phyloP scores from a whole-genome alignment of 2,797 vertebrate species.

The Sebastes iracundus region DNA sequence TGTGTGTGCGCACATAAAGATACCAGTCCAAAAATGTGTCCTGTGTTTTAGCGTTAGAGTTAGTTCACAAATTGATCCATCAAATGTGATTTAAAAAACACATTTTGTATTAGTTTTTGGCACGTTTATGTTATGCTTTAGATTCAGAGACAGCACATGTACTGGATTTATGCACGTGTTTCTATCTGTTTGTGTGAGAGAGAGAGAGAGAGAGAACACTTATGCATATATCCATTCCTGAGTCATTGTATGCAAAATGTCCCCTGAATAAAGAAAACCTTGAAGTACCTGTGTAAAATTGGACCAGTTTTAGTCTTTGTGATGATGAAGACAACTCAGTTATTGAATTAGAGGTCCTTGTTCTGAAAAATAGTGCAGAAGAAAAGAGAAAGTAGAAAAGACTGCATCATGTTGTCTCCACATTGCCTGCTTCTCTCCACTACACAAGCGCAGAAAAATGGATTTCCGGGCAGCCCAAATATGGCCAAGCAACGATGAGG shows the following conservation, averaged over 20 bases:
- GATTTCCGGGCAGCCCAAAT: constrained; percentile 83
- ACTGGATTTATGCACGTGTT: neutral
- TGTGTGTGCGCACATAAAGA: neutral
- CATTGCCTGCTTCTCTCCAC: constrained; percentile 50
- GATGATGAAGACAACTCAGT: constrained; percentile 16
- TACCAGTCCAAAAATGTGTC: neutral
- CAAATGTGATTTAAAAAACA: neutral
- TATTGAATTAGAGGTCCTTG: constrained; percentile 26
- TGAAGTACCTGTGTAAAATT: neutral
- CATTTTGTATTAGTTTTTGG: neutral
- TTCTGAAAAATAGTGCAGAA: constrained; percentile 24
- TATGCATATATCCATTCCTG: neutral
- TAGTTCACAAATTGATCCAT: neutral
- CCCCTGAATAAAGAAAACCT: neutral
- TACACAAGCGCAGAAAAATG: constrained; percentile 55
- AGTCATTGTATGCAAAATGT: constrained; percentile 7
- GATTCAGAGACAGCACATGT: neutral
- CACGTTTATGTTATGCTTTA: neutral
- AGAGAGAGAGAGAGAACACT: neutral
- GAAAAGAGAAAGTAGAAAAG: constrained; percentile 41
- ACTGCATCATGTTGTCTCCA: constrained; percentile 48
- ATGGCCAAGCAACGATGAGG: constrained; percentile 81
- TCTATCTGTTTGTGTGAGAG: neutral
- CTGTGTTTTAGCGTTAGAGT: neutral
- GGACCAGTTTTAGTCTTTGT: constrained; percentile 16